Base-by-base conservation (phyloP, 2,888 invertebrate genomes). In the Pammene fasciana region DNA sequence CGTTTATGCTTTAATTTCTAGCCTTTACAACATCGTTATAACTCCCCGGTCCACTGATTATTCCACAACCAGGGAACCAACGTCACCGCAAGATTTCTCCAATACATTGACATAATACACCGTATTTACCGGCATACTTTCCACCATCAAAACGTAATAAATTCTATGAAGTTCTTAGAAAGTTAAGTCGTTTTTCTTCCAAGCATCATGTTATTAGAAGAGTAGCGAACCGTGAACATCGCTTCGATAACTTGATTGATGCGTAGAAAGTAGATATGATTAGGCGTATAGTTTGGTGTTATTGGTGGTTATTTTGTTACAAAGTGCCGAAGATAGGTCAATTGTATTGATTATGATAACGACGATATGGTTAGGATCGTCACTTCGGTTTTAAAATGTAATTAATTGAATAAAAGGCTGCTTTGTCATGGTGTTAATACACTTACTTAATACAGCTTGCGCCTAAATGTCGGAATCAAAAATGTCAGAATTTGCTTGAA, bases 241-340 rank as follows among this genome's bases (percentile, higher is more conserved):
- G 82, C 80, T 81, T 79, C 82, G 78, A 75, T 76, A 74, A 76
- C 71, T 78, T 88, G 89, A 90, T 89, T 84, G 87, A 90, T 89
- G 86, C 76, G 77, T 89, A 88, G 90, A 91, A 91, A 91, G 90
- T 85, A 77, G 78, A 82, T 80, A 80, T 78, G 79, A 83, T 83
- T 84, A 75, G 72, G 76, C 75, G 77, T 82, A 79, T 80, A 79
- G 74, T 43, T 26, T 26, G 26, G 26, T 57, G 36, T 50, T 62
- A 48, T 56, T 18, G 64, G 36, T 68, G 55, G 62, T 48, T 67
- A 26, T 68, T 50, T 56, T 68, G 38, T 66, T 50, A 65, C 26
- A 26, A 26, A 26, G 26, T 26, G 46, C 36, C 46, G 46, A 55
- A 65, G 45, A 48, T 60, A 36, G 60, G 60, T 61, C 46, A 46